Conservation (phyloP, 2,797 vertebrate genomes). For the Hippoglossus hippoglossus region DNA sequence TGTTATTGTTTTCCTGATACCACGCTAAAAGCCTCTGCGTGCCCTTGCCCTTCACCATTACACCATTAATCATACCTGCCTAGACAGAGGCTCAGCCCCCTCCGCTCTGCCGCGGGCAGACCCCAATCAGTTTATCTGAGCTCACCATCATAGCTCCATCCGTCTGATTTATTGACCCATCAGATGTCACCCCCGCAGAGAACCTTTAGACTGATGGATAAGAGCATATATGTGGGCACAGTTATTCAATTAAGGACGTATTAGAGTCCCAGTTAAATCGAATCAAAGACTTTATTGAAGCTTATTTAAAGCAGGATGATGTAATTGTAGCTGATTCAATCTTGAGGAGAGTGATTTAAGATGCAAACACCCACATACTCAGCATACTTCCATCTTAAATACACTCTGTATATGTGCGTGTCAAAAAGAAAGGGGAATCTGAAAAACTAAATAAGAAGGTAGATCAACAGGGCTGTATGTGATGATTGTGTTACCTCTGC, state of each 20-base stretch:
- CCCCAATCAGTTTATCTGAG: conserved; percentile 70
- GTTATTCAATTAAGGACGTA: conserved; percentile 66
- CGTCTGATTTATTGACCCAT: conserved; percentile 62
- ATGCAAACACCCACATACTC: conserved; percentile 22
- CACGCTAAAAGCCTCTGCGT: conserved; percentile 66
- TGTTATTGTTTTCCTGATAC: conserved; percentile 67
- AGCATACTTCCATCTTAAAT: neutral
- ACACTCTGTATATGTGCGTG: neutral
- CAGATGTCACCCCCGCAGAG: conserved; percentile 55
- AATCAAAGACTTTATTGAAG: conserved; percentile 55
- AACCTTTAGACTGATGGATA: conserved; percentile 46
- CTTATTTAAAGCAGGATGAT: conserved; percentile 52
- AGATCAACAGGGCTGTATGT: too few relatives aligned
- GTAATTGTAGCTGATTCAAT: conserved; percentile 51
- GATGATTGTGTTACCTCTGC: too few relatives aligned
- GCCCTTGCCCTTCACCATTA: conserved; percentile 69
- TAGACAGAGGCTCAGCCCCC: conserved; percentile 60
- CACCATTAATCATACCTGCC: conserved; percentile 78
- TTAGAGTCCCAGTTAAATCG: conserved; percentile 51
- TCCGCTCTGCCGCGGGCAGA: conserved; percentile 33
- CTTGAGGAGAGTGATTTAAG: conserved; percentile 13
- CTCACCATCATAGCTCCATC: conserved; percentile 53
- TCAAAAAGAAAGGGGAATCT: neutral
- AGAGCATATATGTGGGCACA: conserved; percentile 55
- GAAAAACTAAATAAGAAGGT: neutral